Conservation (phyloP, 1,140 invertebrate genomes). For the Trachymyrmex septentrionalis region DNA sequence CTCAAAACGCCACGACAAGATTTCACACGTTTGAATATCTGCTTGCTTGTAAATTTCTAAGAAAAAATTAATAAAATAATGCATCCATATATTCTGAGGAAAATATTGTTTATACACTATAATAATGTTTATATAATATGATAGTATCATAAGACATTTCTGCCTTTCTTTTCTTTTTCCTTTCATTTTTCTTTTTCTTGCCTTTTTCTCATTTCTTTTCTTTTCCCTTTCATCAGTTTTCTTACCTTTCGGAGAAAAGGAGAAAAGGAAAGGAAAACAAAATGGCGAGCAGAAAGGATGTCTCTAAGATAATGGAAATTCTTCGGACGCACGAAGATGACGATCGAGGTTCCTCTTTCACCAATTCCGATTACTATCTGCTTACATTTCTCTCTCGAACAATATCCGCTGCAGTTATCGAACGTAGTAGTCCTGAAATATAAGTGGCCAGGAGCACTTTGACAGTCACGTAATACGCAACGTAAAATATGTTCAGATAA, state of each 20-base stretch:
- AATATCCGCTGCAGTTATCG: constrained; percentile 15
- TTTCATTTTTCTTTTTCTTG: neutral
- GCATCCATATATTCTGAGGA: neutral
- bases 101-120: constrained; percentile 33
- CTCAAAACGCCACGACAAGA: neutral
- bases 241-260: constrained; percentile 6
- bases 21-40: neutral
- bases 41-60: neutral
- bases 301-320: constrained; percentile 64
- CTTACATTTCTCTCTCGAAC: constrained; percentile 28
- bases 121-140: constrained; percentile 11
- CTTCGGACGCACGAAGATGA: constrained; percentile 45
- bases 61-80: constrained; percentile 7
- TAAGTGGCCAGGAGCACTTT: neutral
- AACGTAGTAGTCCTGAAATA: neutral
- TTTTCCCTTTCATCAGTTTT: constrained; percentile 4
- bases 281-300: neutral
- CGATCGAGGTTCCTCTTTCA: neutral
- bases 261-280: neutral
- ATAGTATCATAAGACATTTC: constrained; percentile 3
- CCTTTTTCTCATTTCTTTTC: neutral
- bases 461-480: neutral
- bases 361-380: constrained; percentile 22
- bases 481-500: neutral
- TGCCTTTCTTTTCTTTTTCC: neutral